Evolutionary conservation across 2,888 invertebrate genomes (phyloP), one percentile per base, ranked within the genome.

Genomic region (Phasia obesa): DNA sequence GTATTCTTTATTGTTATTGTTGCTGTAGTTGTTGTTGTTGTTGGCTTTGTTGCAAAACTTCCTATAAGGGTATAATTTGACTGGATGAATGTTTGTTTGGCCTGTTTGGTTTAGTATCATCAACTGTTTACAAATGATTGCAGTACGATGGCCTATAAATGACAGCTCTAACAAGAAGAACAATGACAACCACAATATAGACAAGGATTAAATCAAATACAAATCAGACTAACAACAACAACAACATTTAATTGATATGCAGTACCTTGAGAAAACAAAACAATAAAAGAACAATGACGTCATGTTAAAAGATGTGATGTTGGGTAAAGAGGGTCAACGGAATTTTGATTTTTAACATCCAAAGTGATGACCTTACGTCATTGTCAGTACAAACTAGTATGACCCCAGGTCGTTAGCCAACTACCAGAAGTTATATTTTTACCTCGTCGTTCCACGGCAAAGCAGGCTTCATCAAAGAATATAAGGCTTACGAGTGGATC

Each of bases 121-220:
- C 78, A 78, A 64, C 57, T 71, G 49, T 55, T 55, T 62, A 62
- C 62, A 47, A 65, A 62, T 62, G 53, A 74, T 73, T 59, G 23
- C 49, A 55, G 49, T 51, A 71, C 57, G 64, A 69, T 77, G 76
- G 73, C 57, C 71, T 69, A 84, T 73, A 73, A 81, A 84, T 77
- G 77, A 78, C 81, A 84, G 74, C 64, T 64, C 47, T 42, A 65
- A 67, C 65, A 75, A 49, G 51, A 69, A 47, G 47, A 42, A 59
- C 67, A 47, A 49, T 38, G 51, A 75, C 55, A 64, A 57, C 49
- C 19, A n/a, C 62, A 42, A 21, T 27, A 75, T 49, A 35, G 42
- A 13, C 69, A 55, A 77, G 74, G 69, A 82, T 74, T 64, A 81
- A 75, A 78, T 78, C 78, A 84, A 84, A 75, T 71, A 77, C 70